A percentile compares a stretch with the other conserved stretches of the same genome.
These are phyloP conservation scores for Philypnodon macrostomus DNA, from an alignment of 2,797 vertebrate species.

Conservation along the genomic window DNA sequence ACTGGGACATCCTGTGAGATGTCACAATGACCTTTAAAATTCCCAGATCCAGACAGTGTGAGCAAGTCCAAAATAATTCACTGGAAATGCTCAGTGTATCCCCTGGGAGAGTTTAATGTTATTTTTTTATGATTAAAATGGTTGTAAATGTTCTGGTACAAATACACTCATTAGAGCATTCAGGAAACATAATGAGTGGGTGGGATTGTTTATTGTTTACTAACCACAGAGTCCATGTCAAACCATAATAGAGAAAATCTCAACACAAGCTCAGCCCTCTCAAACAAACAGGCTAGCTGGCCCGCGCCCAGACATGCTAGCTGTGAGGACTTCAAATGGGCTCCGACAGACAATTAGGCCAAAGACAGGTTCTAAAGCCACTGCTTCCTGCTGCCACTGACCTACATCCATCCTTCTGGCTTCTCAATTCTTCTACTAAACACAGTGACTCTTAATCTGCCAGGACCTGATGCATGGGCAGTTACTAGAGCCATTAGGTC, in stretches of 20 bases:
- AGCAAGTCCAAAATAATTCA: slow-evolving; percentile 21
- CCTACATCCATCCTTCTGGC: slow-evolving; percentile 39
- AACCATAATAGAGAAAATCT: slow-evolving; percentile 19
- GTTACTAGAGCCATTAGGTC: slow-evolving; percentile 35
- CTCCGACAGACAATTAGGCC: slow-evolving; percentile 50
- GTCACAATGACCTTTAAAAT: no score
- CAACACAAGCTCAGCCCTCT: slow-evolving; percentile 18
- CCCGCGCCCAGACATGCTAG: slow-evolving; percentile 38
- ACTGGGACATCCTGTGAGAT: no score
- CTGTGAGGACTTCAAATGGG: slow-evolving; percentile 51
- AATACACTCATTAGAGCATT: slow-evolving; percentile 6
- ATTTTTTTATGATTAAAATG: slow-evolving; percentile 20
- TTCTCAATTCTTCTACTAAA: slow-evolving; percentile 12
- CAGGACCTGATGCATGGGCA: slow-evolving; percentile 40
- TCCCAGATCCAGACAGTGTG: no score
- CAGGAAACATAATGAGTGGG: neutral
- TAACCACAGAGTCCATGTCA: slow-evolving; percentile 18
- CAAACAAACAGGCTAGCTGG: slow-evolving; percentile 29
- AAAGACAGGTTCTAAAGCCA: slow-evolving; percentile 54
- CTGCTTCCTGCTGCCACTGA: slow-evolving; percentile 49
- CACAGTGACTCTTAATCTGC: slow-evolving; percentile 22
- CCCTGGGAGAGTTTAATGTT: neutral
- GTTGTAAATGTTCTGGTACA: slow-evolving; percentile 8
- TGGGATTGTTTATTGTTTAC: slow-evolving; percentile 22
- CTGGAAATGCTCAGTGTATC: slow-evolving; percentile 12